phyloP scores from a whole-genome alignment of 2,797 vertebrate genomes.

The Sebastes umbrosus region DNA sequence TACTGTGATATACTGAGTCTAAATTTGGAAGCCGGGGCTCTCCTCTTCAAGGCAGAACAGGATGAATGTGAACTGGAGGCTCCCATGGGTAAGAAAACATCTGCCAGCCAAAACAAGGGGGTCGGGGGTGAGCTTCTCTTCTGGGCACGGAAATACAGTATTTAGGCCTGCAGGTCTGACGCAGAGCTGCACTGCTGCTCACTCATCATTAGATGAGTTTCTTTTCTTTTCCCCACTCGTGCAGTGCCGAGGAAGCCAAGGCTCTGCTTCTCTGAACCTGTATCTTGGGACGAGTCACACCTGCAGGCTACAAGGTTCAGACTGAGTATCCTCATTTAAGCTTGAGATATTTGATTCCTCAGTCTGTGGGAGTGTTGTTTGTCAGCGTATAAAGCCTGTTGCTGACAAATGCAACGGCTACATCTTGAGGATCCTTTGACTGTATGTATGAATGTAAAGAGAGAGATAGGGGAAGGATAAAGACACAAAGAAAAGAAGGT shows the following conservation, averaged over 20 bases:
- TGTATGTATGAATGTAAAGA: neutral
- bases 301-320: neutral
- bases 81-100: slow-evolving; percentile 64
- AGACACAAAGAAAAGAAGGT: neutral
- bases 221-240: neutral
- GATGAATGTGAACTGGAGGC: slow-evolving; percentile 53
- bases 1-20: slow-evolving; percentile 51
- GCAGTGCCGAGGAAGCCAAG: neutral
- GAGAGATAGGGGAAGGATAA: neutral
- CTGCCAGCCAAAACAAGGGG: slow-evolving; percentile 62
- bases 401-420: neutral
- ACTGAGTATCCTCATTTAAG: neutral
- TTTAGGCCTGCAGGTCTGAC: slow-evolving; percentile 40
- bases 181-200: slow-evolving; percentile 20
- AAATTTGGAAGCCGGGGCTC: slow-evolving; percentile 61
- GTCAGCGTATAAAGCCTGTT: neutral
- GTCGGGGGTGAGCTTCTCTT: slow-evolving; percentile 7
- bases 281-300: neutral
- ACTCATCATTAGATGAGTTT: slow-evolving; percentile 15
- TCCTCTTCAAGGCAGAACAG: slow-evolving; percentile 48
- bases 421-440: neutral
- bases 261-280: neutral
- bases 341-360: neutral
- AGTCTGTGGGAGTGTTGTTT: neutral
- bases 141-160: slow-evolving; percentile 36